Evolutionary conservation across 2,888 invertebrate species (phyloP).

Genomic region (Ligdia adustata): DNA sequence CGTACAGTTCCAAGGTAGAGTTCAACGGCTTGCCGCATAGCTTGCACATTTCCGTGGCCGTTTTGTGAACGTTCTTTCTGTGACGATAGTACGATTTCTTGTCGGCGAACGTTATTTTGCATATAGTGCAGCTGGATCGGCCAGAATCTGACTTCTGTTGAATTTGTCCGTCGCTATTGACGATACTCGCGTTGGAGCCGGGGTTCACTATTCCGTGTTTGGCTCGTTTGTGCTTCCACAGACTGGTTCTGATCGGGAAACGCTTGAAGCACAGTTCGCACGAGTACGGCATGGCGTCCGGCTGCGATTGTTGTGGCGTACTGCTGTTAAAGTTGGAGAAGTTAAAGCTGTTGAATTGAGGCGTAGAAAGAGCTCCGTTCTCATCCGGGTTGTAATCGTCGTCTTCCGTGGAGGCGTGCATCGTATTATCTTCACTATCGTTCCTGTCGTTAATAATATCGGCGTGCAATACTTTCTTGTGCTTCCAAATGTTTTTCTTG

Average conservation of each 20-base stretch:
- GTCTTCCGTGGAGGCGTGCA: slow-evolving; percentile 80
- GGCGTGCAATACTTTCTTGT: slow-evolving; percentile 80
- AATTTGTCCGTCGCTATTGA: slow-evolving; percentile 46
- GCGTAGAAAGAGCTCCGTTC: slow-evolving; percentile 74
- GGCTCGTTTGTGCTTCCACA: slow-evolving; percentile 80
- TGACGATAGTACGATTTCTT: slow-evolving; percentile 85
- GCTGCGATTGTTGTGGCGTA: slow-evolving; percentile 34
- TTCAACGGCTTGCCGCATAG: slow-evolving; percentile 86
- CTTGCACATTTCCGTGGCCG: slow-evolving; percentile 83
- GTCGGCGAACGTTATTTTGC: slow-evolving; percentile 84
- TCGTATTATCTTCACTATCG: slow-evolving; percentile 79
- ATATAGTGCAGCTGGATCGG: slow-evolving; percentile 84
- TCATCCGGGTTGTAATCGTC: slow-evolving; percentile 76
- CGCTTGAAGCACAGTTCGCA: slow-evolving; percentile 77
- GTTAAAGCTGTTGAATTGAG: slow-evolving; percentile 80
- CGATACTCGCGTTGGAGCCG: slow-evolving; percentile 54
- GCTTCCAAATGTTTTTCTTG: slow-evolving; percentile 83
- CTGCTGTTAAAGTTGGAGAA: slow-evolving; percentile 62
- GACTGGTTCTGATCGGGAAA: slow-evolving; percentile 74
- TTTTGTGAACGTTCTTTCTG: slow-evolving; percentile 81
- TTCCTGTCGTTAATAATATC: slow-evolving; percentile 73
- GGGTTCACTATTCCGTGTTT: slow-evolving; percentile 76
- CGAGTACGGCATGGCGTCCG: slow-evolving; percentile 63
- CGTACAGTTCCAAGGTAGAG: slow-evolving; percentile 85
- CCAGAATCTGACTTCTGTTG: slow-evolving; percentile 50